Base-by-base conservation (phyloP, 2,113 vertebrate species). In the Phaethon lepturus region DNA sequence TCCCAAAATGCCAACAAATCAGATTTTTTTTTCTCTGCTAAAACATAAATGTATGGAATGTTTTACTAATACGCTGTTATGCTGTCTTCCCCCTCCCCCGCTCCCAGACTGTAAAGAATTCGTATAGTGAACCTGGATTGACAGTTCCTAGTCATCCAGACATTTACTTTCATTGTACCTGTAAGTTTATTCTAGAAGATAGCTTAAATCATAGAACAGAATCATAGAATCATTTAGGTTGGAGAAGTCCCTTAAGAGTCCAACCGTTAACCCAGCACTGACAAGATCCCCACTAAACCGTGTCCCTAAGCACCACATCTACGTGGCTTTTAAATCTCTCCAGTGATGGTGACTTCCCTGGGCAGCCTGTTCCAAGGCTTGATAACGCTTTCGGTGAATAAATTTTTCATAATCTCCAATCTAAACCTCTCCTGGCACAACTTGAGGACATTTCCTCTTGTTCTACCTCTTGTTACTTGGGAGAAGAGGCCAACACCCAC, bases 381-480 rank as follows among this genome's bases (percentile, higher is more conserved):
- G 12, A 35, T 12, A 29, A 13, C 7, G 35, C 29, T n/a, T 62
- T n/a, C 1, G 7, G 28, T n/a, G 71, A 86, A 4, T 28, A 33
- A 33, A 4, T 55, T 50, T 28, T 67, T 47, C 35, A 24, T 50
- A 5, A 59, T 16, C 2, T 26, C 26, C n/a, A 59, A 3, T 33
- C 26, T 47, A 47, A 81, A 25, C n/a, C 42, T 58, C 26, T 7
- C 22, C 2, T 4, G 4, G 53, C 2, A 2, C 22, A 38, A 13
- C 24, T 19, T 44, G 15, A 62, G 38, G 31, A 16, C 2, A 0
- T 3, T 44, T 45, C 12, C 7, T 24, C 58, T 45, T 9, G 1
- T 63, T 31, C 60, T 40, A 1, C 47, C 2, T 0, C n/a, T 47
- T 23, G 17, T 28, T 26, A 64, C 17, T 5, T 84, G 67, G 67